Conservation (phyloP, 2,797 vertebrate species). For the Spinus pinus region DNA sequence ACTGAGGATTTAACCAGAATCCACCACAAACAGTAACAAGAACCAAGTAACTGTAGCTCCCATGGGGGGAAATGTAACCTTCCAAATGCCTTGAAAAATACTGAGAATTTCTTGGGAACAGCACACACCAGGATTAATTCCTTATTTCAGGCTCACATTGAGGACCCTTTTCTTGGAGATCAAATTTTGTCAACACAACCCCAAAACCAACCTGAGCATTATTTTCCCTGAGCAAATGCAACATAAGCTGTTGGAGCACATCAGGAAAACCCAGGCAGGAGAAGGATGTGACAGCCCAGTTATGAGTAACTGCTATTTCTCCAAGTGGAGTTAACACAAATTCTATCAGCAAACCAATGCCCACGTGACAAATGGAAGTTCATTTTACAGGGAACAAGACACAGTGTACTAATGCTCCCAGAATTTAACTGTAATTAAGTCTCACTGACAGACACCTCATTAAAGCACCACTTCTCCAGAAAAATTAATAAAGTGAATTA, state of each 20-base stretch:
- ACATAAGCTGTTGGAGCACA: not conserved
- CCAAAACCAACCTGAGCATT: not conserved
- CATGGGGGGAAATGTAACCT: not conserved
- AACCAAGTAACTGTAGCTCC: not conserved
- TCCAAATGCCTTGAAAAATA: not conserved
- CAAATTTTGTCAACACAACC: not conserved
- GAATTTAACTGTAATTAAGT: slow-evolving; percentile 47
- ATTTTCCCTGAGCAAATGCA: not conserved
- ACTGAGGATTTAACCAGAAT: not conserved
- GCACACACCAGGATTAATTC: not conserved
- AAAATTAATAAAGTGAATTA: slow-evolving; percentile 41
- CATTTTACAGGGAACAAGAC: not conserved
- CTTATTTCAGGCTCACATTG: not conserved
- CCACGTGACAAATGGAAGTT: not conserved
- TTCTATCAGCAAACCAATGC: not conserved
- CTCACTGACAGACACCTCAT: slow-evolving; percentile 29
- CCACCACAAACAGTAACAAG: not conserved
- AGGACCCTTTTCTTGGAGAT: not conserved
- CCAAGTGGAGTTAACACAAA: not conserved
- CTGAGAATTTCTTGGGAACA: not conserved
- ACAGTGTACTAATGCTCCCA: not conserved
- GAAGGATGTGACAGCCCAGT: not conserved
- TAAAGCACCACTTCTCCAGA: slow-evolving; percentile 4
- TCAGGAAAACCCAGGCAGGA: not conserved
- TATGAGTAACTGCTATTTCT: not conserved